Evolutionary conservation across 2,888 invertebrate species (phyloP).

Genomic region (Neoitamus cyanurus): DNA sequence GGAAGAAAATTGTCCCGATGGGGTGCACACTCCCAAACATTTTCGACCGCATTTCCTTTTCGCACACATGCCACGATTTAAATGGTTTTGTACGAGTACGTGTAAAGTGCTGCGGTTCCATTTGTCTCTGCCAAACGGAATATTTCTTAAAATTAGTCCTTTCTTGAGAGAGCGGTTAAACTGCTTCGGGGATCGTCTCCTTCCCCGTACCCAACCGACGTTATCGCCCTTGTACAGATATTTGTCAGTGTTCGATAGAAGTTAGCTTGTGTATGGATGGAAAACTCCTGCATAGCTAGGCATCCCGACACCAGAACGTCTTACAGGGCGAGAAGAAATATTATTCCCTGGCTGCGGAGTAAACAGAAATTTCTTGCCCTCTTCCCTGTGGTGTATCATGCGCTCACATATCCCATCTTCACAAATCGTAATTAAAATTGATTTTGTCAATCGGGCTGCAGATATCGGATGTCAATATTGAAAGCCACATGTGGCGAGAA

Average conservation of each 20-base stretch:
- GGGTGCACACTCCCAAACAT: conserved; percentile 21
- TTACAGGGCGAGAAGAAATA: conserved; percentile 27
- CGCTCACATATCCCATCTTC: background rate
- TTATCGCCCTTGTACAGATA: conserved; percentile 33
- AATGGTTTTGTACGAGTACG: conserved; percentile 16
- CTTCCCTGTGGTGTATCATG: background rate
- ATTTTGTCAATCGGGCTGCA: conserved; percentile 26
- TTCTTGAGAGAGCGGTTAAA: conserved; percentile 15
- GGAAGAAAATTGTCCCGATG: conserved; percentile 32
- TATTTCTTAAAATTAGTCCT: conserved; percentile 43
- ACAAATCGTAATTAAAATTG: conserved; percentile 37
- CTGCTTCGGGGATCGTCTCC: background rate
- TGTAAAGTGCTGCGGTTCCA: conserved; percentile 41
- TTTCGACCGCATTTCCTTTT: conserved; percentile 38
- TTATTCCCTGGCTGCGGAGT: background rate
- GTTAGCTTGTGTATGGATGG: background rate
- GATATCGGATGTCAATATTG: conserved; percentile 33
- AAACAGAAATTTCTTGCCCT: background rate
- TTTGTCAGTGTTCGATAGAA: conserved; percentile 42
- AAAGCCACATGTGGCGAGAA: conserved; percentile 18
- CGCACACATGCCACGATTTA: conserved; percentile 36
- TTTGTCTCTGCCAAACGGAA: conserved; percentile 38
- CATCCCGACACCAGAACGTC: background rate
- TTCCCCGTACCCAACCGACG: background rate
- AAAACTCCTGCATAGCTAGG: background rate